Evolutionary conservation across 2,888 invertebrate genomes (phyloP).

Genomic region (Thymelicus sylvestris): DNA sequence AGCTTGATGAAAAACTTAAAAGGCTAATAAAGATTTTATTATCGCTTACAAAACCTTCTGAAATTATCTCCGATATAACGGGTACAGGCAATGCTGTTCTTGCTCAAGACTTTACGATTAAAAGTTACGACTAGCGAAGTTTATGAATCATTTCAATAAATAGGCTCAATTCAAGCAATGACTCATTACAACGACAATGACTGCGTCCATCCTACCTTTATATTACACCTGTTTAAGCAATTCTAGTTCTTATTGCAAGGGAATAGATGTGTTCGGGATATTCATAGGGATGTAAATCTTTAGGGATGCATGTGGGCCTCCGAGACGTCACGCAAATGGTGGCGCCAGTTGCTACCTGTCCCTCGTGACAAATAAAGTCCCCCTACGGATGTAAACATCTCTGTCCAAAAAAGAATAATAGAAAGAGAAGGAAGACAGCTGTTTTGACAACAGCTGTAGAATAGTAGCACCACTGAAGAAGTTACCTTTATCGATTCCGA

Average conservation of each 20-base stretch:
- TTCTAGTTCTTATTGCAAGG: slow-evolving; percentile 49
- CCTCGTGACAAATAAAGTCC: slow-evolving; percentile 69
- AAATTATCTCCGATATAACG: slow-evolving; percentile 18
- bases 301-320: slow-evolving; percentile 52
- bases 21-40: slow-evolving; percentile 17
- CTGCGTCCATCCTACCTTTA: slow-evolving; percentile 50
- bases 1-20: not conserved
- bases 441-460: slow-evolving; percentile 49
- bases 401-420: slow-evolving; percentile 49
- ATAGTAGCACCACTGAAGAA: slow-evolving; percentile 41
- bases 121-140: slow-evolving; percentile 33
- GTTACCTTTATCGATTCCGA: slow-evolving; percentile 61
- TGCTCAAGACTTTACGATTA: slow-evolving; percentile 26
- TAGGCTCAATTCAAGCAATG: slow-evolving; percentile 63
- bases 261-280: slow-evolving; percentile 1
- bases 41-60: not conserved
- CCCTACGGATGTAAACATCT: slow-evolving; percentile 54
- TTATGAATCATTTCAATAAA: slow-evolving; percentile 72
- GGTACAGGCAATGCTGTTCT: slow-evolving; percentile 16
- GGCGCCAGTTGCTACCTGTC: slow-evolving; percentile 65
- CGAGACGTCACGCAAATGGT: slow-evolving; percentile 69
- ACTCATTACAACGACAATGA: slow-evolving; percentile 77
- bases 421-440: slow-evolving; percentile 43
- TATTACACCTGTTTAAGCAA: slow-evolving; percentile 31
- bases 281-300: slow-evolving; percentile 41